A percentile compares a stretch with the other conserved stretches of the same genome.
These are phyloP conservation scores for Tetropium fuscum DNA, from an alignment of 2,888 invertebrate species.

Conservation along the genomic window DNA sequence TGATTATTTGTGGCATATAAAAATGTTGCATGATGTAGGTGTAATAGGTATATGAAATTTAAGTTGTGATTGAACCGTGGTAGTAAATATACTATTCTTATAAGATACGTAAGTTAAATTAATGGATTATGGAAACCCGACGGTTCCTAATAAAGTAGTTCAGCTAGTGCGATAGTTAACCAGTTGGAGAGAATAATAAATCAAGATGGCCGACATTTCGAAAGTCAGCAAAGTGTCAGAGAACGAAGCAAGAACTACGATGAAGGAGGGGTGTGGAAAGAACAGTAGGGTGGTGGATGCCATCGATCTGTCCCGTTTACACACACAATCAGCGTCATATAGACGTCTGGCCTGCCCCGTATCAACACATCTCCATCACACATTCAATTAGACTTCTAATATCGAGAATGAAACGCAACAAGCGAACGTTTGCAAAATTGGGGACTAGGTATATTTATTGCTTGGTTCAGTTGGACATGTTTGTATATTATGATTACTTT, in stretches of 20 bases:
- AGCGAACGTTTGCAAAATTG: slow-evolving; percentile 19
- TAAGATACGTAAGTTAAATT: no score
- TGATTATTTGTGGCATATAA: no score
- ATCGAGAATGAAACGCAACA: slow-evolving; percentile 35
- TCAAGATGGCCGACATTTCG: slow-evolving; percentile 59
- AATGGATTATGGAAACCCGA: slow-evolving; percentile 20
- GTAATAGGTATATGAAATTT: no score
- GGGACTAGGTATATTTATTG: no score
- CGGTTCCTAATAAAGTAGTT: slow-evolving; percentile 35
- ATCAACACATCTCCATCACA: slow-evolving; percentile 50
- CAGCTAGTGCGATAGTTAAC: slow-evolving; percentile 39
- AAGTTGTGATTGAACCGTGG: no score
- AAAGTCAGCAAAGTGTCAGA: slow-evolving; percentile 30
- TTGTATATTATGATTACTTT: no score
- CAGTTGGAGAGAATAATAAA: slow-evolving; percentile 38
- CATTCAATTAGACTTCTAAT: slow-evolving; percentile 56
- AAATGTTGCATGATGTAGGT: no score
- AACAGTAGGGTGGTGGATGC: slow-evolving; percentile 47
- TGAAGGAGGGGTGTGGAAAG: slow-evolving; percentile 43
- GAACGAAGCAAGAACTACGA: slow-evolving; percentile 41
- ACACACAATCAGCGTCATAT: slow-evolving; percentile 60
- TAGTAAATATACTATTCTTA: no score
- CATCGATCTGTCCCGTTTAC: slow-evolving; percentile 61
- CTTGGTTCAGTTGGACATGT: no score
- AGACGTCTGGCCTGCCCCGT: slow-evolving; percentile 62